Conservation (phyloP, 1,140 invertebrate species). For the Sitobion miscanthi region DNA sequence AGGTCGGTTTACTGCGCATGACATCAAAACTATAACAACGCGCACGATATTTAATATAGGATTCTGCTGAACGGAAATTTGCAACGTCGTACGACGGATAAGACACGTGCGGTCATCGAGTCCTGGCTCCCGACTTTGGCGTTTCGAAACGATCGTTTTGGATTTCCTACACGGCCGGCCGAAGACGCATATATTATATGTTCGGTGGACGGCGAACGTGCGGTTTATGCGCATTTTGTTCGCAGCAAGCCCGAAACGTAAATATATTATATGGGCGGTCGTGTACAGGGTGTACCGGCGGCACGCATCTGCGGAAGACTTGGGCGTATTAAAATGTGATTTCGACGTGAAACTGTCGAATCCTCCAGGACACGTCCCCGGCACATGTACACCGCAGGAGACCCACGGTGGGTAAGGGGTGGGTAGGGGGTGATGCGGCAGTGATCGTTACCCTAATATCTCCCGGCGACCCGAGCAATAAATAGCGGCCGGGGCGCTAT, state of each 20-base stretch:
- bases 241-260: not conserved
- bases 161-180: not conserved
- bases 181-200: not conserved
- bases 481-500: not conserved
- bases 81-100: not conserved
- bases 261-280: too few species aligned
- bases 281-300: not conserved
- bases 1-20: not conserved
- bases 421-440: too few species aligned
- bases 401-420: not conserved
- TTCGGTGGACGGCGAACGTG: not conserved
- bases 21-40: not conserved
- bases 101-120: not conserved
- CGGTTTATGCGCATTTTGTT: not conserved
- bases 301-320: not conserved
- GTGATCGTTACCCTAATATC: conserved; percentile 2
- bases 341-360: not conserved
- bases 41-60: not conserved
- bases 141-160: not conserved
- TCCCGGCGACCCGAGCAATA: not conserved
- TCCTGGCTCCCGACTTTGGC: not conserved
- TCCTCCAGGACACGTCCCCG: not conserved
- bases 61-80: not conserved
- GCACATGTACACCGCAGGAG: not conserved
- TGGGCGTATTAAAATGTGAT: not conserved